These are phyloP conservation scores for Elegia similella DNA, from an alignment of 2,888 invertebrate genomes.

Conservation along the genomic window DNA sequence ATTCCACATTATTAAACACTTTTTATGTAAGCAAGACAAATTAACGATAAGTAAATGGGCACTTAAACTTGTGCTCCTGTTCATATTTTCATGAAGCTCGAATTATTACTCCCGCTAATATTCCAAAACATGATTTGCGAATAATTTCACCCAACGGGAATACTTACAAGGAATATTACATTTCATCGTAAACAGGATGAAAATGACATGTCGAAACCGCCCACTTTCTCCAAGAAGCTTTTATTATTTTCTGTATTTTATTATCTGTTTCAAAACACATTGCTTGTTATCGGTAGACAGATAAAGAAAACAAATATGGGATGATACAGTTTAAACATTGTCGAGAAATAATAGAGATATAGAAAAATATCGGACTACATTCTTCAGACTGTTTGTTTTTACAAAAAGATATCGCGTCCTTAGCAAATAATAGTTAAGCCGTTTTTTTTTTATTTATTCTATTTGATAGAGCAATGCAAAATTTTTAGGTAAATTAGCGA, in stretches of 20 bases:
- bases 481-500: not conserved
- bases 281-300: conserved; percentile 15
- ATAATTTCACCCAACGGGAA: not conserved
- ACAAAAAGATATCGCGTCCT: conserved; percentile 21
- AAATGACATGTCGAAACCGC: not conserved
- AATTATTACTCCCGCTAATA: not conserved
- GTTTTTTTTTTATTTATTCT: not conserved
- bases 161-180: conserved; percentile 1
- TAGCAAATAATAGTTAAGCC: not conserved
- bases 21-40: not conserved
- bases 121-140: not conserved
- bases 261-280: conserved; percentile 13
- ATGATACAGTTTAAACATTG: conserved; percentile 29
- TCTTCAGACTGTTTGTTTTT: conserved; percentile 12
- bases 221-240: conserved; percentile 5
- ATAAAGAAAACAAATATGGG: conserved; percentile 34
- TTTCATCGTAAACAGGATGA: not conserved
- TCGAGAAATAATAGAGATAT: conserved; percentile 24
- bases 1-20: too few species aligned
- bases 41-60: not conserved
- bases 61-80: not conserved
- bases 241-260: conserved; percentile 6
- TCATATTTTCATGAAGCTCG: not conserved
- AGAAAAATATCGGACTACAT: conserved; percentile 5
- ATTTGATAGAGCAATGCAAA: not conserved